A percentile compares a stretch with the other conserved stretches of the same genome.
Evolutionary conservation across 53 echinoderm and acorn worm species (phyloP).

Genomic region (Paelopatides confundens): DNA sequence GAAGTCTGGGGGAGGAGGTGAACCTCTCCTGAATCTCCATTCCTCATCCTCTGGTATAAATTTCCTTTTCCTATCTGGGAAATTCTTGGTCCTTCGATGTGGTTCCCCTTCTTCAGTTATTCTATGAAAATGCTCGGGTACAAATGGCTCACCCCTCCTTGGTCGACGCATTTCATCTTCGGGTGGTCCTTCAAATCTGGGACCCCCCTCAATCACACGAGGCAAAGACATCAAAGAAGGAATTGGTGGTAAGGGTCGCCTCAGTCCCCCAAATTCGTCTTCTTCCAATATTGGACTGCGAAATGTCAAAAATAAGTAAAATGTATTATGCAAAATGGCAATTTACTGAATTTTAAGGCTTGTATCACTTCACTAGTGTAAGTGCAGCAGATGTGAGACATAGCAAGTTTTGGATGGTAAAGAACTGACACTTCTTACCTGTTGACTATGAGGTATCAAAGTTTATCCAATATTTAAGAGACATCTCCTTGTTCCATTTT

Average conservation of each 20-base stretch:
- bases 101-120: background rate
- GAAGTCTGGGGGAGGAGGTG: background rate
- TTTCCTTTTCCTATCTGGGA: slow-evolving; percentile 1
- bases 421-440: too few species aligned
- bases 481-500: too few species aligned
- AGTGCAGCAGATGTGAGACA: too few species aligned
- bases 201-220: background rate
- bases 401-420: too few species aligned
- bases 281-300: too few species aligned
- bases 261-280: too few species aligned
- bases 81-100: background rate
- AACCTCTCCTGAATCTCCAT: background rate
- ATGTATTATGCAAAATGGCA: too few species aligned
- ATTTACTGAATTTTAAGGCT: too few species aligned
- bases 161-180: background rate
- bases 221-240: slow-evolving; percentile 23
- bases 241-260: background rate
- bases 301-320: too few species aligned
- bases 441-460: too few species aligned
- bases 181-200: background rate
- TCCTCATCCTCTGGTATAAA: background rate
- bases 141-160: background rate
- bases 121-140: background rate
- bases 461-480: too few species aligned
- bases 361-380: too few species aligned